Evolutionary conservation across 2,113 vertebrate species (phyloP), one percentile per base, ranked within the genome.

Genomic region (Callipepla squamata): DNA sequence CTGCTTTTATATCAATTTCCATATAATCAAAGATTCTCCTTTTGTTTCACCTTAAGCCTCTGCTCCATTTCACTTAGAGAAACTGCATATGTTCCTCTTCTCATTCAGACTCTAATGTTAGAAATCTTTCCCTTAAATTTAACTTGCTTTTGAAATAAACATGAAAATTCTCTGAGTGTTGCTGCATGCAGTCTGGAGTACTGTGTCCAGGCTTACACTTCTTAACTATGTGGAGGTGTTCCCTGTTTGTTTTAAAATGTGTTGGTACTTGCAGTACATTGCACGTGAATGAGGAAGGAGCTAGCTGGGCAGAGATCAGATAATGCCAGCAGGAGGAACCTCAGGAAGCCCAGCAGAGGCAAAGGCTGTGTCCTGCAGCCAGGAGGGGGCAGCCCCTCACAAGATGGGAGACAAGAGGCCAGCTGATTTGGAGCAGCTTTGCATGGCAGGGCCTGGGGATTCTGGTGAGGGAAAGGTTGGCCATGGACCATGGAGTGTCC

Each of bases 1-100:
- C 70, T 78, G 68, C 62, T 87, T 95, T 68, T 88, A 44, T 28
- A 89, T 81, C 61, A 74, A 40, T 90, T 61, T 87, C 32, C 38
- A 11, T 91, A 1, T 89, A 38, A n/a, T 20, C 65, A 76, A 87
- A 61, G 21, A 30, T 74, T 74, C 30, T 51, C 25, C n/a, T 89
- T 89, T 32, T 72, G 8, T 88, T 79, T 73, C 34, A 59, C 55
- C 42, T 73, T 76, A 51, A 92, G 15, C 11, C 30, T 59, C 20
- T 79, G 45, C 42, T 79, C 88, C 69, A 81, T 51, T 75, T 45
- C 1, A 1, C 50, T 36, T 11, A 12, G 14, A 76, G 19, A 38
- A 36, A 69, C 4, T 66, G 11, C 2, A 0, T 44, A 47, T 32
- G 53, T 77, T 92, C 63, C 40, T 28, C 22, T 80, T 74, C 68